phyloP scores from a whole-genome alignment of 2,113 vertebrate genomes.

The Apistogramma diplotaenia region DNA sequence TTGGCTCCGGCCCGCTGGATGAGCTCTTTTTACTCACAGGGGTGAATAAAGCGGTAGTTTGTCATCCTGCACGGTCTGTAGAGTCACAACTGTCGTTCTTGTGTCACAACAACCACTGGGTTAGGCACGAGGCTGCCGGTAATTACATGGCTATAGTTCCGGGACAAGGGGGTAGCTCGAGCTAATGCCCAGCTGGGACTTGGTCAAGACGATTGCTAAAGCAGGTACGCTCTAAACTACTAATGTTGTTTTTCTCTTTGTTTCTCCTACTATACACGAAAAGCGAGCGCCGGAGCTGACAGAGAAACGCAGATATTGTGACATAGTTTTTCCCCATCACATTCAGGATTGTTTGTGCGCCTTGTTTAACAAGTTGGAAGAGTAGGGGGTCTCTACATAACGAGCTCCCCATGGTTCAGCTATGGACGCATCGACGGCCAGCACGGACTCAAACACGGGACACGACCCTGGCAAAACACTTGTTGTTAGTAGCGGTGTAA shows the following conservation, averaged over 20 bases:
- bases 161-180: constrained; percentile 80
- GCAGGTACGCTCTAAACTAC: constrained; percentile 76
- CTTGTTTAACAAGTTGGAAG: constrained; percentile 68
- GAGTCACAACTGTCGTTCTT: constrained; percentile 85
- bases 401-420: constrained; percentile 83
- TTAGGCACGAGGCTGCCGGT: constrained; percentile 78
- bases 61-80: constrained; percentile 85
- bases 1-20: constrained; percentile 86
- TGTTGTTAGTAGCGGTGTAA: constrained; percentile 80
- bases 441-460: constrained; percentile 79
- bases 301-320: constrained; percentile 13
- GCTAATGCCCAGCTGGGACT: constrained; percentile 87
- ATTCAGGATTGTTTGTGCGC: constrained; percentile 69
- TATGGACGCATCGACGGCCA: constrained; percentile 79
- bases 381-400: constrained; percentile 81
- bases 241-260: constrained; percentile 58
- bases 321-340: constrained; percentile 49
- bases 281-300: constrained; percentile 31
- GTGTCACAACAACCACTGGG: constrained; percentile 79
- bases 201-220: constrained; percentile 83
- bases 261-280: constrained; percentile 38
- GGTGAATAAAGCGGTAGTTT: constrained; percentile 94
- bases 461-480: constrained; percentile 81
- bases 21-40: constrained; percentile 90
- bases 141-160: constrained; percentile 75